phyloP scores from a whole-genome alignment of 2,888 invertebrate genomes.

The Aproaerema taeniolella region DNA sequence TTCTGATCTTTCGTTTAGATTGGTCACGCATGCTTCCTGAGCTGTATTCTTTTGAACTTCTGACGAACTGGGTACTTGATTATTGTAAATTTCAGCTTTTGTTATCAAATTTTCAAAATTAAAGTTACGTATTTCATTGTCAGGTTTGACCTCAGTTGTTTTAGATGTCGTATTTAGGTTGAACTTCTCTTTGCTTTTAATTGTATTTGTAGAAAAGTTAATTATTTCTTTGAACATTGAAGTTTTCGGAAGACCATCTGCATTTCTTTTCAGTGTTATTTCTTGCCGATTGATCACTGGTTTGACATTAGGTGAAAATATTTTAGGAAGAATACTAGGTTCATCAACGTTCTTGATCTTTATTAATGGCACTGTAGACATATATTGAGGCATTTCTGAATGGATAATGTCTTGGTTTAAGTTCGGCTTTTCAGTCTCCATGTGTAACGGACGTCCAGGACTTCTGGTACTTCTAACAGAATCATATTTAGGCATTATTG shows the following conservation, averaged over 20 bases:
- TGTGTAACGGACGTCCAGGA: constrained; percentile 34
- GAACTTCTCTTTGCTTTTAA: constrained; percentile 44
- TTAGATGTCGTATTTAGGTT: constrained; percentile 31
- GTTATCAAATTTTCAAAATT: constrained; percentile 74
- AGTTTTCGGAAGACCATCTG: constrained; percentile 50
- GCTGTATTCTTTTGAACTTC: constrained; percentile 61
- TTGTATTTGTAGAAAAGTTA: constrained; percentile 38
- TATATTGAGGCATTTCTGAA: constrained; percentile 37
- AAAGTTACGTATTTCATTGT: constrained; percentile 56
- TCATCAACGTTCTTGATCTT: constrained; percentile 64
- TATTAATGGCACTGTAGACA: constrained; percentile 48
- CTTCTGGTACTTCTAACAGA: constrained; percentile 41
- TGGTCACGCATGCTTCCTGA: constrained; percentile 35
- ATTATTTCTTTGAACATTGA: constrained; percentile 51
- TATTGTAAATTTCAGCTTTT: constrained; percentile 70
- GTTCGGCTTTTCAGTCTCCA: constrained; percentile 42
- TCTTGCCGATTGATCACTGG: constrained; percentile 41
- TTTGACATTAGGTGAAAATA: constrained; percentile 42
- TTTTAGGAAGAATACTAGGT: constrained; percentile 31
- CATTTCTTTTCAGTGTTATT: constrained; percentile 46
- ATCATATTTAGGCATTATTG: constrained; percentile 41
- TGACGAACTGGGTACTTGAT: constrained; percentile 58
- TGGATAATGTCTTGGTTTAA: constrained; percentile 36
- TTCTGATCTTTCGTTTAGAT: constrained; percentile 63
- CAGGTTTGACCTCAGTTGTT: constrained; percentile 39